Evolutionary conservation across 2,797 vertebrate species (phyloP), one percentile per base, ranked within the genome.

Genomic region (Cephalopachus bancanus): DNA sequence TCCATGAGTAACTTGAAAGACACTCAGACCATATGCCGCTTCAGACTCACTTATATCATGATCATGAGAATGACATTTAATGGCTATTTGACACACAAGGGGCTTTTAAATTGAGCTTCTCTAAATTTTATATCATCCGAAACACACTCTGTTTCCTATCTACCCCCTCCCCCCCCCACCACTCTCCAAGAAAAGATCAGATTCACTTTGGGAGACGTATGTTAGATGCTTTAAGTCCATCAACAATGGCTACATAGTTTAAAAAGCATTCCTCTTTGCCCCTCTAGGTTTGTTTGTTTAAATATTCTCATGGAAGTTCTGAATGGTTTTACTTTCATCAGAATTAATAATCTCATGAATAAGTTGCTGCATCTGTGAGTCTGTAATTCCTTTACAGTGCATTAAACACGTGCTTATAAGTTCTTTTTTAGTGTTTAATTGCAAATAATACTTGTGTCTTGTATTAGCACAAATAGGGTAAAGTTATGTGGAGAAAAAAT

Each of bases 11-110:
- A 96, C 83, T 95, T 98, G 64, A 97, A 97, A 97, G 94, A 83
- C 97, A 97, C 22, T 95, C 92, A 62, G 30, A 87, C 93, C 96
- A 96, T 94, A 94, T 94, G 97, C 53, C 89, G 69, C 44, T 75
- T 98, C 96, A 96, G 28, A 97, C 90, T 81, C 80, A 78, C 57
- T 97, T 89, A 93, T 16, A 81, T 95, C 96, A 96, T 96, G 94
- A 89, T 96, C 72, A 37, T 78, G 17, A 95, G 96, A 97, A 92
- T 85, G 69, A 74, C 33, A 1, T 86, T 94, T 93, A 94, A 95
- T 92, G 94, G 78, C n/a, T 85, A 57, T 83, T 78, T 97, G 89
- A 96, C 92, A 86, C 33, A 64, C 17, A 79, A 67, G 44, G 20
- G 89, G 57, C 7, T 76, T 95, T 91, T 79, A 91, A 94, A 91